These are phyloP conservation scores for Folsomia manolachei DNA, from an alignment of 2,888 invertebrate species.

Conservation along the genomic window DNA sequence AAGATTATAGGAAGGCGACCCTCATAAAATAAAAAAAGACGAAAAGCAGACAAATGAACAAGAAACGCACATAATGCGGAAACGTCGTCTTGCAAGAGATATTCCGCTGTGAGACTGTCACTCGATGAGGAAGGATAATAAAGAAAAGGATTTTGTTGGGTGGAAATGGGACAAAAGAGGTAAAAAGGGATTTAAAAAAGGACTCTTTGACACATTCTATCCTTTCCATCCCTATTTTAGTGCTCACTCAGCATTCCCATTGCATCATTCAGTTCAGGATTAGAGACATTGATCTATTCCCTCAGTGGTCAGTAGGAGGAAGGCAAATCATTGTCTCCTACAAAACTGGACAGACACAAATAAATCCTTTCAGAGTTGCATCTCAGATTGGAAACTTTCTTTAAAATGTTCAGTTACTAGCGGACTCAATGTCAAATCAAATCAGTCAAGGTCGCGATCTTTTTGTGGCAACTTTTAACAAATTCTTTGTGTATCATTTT, in stretches of 20 bases:
- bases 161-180: not conserved
- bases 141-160: not conserved
- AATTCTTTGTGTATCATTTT: too few species aligned
- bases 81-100: not conserved
- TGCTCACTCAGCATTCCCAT: constrained; percentile 3
- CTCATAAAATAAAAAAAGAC: not conserved
- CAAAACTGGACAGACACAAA: not conserved
- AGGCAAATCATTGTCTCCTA: too few species aligned
- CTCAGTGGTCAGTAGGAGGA: too few species aligned
- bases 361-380: not conserved
- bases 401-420: not conserved
- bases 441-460: not conserved
- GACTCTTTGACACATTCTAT: not conserved
- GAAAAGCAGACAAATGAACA: not conserved
- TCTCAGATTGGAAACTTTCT: not conserved
- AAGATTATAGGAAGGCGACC: not conserved
- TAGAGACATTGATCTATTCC: too few species aligned
- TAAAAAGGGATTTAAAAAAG: constrained; percentile 5
- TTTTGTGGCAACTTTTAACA: not conserved
- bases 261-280: too few species aligned
- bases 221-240: not conserved
- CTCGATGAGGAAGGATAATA: not conserved
- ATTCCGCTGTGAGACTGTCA: not conserved
- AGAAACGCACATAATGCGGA: too few species aligned
- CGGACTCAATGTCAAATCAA: too few species aligned